Conservation (phyloP, 1,140 invertebrate species). For the Danaus melanippus region DNA sequence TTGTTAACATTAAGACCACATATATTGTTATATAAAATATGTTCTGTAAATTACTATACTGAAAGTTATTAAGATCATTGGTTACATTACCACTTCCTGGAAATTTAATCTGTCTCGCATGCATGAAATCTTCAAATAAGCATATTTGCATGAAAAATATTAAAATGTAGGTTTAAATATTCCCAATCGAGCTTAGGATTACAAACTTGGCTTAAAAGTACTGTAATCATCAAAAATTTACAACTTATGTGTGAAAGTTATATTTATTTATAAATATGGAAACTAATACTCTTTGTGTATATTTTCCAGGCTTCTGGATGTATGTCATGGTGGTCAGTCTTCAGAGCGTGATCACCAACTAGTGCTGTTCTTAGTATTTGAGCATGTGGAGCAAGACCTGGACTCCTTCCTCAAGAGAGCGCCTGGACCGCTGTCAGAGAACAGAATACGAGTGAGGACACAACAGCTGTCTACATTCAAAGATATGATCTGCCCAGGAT, state of each 20-base stretch:
- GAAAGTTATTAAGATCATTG: no score
- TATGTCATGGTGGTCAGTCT: constrained; percentile 85
- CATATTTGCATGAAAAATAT: no score
- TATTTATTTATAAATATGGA: not conserved
- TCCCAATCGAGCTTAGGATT: not conserved
- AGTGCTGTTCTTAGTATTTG: constrained; percentile 95
- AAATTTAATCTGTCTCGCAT: no score
- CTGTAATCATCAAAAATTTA: not conserved
- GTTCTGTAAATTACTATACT: no score
- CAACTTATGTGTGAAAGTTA: not conserved
- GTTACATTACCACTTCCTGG: no score
- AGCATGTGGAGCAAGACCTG: constrained; percentile 94
- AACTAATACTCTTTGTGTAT: no score
- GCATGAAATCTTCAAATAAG: no score
- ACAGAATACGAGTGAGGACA: constrained; percentile 78
- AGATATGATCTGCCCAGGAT: no score
- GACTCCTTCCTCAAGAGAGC: constrained; percentile 84
- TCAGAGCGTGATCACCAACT: constrained; percentile 80
- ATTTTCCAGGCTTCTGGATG: constrained; percentile 86
- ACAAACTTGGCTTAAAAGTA: not conserved
- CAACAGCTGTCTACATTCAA: no score
- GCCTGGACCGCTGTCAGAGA: constrained; percentile 77
- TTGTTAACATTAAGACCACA: not conserved
- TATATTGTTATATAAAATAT: no score
- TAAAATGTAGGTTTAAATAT: no score